phyloP scores from a whole-genome alignment of 2,797 vertebrate species.

The Lepilemur septentrionalis region DNA sequence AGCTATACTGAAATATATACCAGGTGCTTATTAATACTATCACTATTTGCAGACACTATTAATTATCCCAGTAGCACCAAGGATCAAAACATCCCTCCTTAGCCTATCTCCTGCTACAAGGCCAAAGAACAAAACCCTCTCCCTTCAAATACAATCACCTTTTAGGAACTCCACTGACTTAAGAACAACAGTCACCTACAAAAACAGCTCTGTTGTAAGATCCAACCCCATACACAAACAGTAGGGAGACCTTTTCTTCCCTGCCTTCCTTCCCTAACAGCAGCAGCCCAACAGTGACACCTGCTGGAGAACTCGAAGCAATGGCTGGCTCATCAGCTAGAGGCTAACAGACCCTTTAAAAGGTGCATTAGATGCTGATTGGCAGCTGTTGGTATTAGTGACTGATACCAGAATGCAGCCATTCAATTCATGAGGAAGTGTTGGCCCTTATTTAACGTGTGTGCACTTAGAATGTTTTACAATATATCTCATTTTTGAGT shows the following conservation, averaged over 20 bases:
- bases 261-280: not conserved
- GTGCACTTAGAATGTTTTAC: not conserved
- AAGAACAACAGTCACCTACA: conserved; percentile 8
- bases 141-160: not conserved
- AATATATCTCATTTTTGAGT: not conserved
- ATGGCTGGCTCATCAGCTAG: not conserved
- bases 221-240: not conserved
- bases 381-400: not conserved
- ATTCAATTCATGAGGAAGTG: not conserved
- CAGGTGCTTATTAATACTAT: conserved; percentile 10
- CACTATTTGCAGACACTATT: conserved; percentile 30
- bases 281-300: conserved; percentile 67
- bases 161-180: conserved; percentile 22
- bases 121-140: conserved; percentile 32
- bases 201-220: conserved; percentile 24
- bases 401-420: not conserved
- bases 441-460: not conserved
- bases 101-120: not conserved
- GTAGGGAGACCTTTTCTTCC: not conserved
- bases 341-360: not conserved
- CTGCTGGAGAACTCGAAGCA: conserved; percentile 65
- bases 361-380: not conserved
- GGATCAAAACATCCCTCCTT: conserved; percentile 29
- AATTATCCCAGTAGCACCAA: conserved; percentile 36
- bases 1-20: not conserved